Base-by-base conservation (phyloP, 2,113 vertebrate species). In the Cinclus cinclus region DNA sequence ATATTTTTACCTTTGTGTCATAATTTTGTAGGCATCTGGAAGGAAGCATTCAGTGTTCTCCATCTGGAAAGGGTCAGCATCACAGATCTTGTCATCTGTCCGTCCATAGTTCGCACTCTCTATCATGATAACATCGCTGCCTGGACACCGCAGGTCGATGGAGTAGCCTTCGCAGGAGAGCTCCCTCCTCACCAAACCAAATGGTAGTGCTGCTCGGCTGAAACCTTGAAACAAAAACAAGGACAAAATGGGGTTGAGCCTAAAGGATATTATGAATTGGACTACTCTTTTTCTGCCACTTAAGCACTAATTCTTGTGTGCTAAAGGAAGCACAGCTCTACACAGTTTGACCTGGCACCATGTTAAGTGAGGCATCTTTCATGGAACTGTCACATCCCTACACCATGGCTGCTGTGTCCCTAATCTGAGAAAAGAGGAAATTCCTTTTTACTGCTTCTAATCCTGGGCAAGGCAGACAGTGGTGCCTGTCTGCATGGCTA, bases 61-160 rank as follows among this genome's bases (percentile, higher is more conserved):
- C 99, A 99, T 99, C 97, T 99, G 99, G 98, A 99, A 99, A 35
- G 99, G 99, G 97, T 99, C 99, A 47, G 99, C 99, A 59, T 99
- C 99, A 90, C 99, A 99, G 94, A 99, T 99, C 98, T 99, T 99
- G 98, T 99, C 99, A 24, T 99, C 99, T 35, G 99, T 99, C 83
- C 99, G 98, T 82, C 99, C 99, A 35, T 99, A 99, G 98, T 99
- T 99, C 69, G 99, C 99, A 2, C 98, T 99, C 93, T 99, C 99
- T 52, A 99, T 99, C 99, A 99, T 99, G 95, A 99, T 99, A 95
- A 99, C 99, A 96, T 99, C 99, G 96, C 99, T 99, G 97, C 99
- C 99, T 8, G 99, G 99, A 97, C 99, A 99, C 33, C 99, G 98
- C 79, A 99, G 98, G 97, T 99, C 99, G 83, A 99, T 99, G 93